phyloP scores from a whole-genome alignment of 2,797 vertebrate genomes.

The Silurus aristotelis region DNA sequence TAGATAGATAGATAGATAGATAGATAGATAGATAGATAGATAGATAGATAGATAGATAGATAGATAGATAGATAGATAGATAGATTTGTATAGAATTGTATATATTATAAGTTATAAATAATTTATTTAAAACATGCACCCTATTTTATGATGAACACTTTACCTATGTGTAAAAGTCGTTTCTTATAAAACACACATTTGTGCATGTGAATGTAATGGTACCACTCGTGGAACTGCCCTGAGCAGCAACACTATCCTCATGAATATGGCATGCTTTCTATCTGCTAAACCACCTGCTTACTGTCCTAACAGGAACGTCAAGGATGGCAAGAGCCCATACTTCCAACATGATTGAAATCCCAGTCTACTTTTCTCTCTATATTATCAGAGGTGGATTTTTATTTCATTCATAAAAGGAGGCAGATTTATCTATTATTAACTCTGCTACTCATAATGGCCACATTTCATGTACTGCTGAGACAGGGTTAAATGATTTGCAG shows the following conservation, averaged over 20 bases:
- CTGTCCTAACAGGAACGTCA: constrained; percentile 16
- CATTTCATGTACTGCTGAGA: constrained; percentile 66
- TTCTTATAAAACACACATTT: not conserved
- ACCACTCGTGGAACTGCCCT: not conserved
- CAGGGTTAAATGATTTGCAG: constrained; percentile 67
- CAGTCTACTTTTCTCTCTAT: constrained; percentile 38
- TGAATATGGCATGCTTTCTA: not conserved
- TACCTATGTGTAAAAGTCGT: not conserved
- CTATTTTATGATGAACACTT: not conserved
- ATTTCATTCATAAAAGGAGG: constrained; percentile 62
- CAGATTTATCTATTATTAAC: constrained; percentile 69
- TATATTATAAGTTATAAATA: not conserved
- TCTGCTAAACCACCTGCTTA: constrained; percentile 1
- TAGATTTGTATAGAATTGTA: too few relatives aligned
- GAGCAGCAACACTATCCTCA: not conserved
- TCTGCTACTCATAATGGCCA: constrained; percentile 63
- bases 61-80: too few relatives aligned
- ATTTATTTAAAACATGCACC: too few relatives aligned
- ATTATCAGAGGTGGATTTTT: constrained; percentile 55
- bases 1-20: too few relatives aligned
- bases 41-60: too few relatives aligned
- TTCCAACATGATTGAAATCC: constrained; percentile 47
- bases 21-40: too few relatives aligned
- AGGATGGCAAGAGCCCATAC: constrained; percentile 38
- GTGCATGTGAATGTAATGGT: not conserved